phyloP scores from a whole-genome alignment of 30 jellyfish, hydroid and myxozoan genomes.

The Pelagia noctiluca region DNA sequence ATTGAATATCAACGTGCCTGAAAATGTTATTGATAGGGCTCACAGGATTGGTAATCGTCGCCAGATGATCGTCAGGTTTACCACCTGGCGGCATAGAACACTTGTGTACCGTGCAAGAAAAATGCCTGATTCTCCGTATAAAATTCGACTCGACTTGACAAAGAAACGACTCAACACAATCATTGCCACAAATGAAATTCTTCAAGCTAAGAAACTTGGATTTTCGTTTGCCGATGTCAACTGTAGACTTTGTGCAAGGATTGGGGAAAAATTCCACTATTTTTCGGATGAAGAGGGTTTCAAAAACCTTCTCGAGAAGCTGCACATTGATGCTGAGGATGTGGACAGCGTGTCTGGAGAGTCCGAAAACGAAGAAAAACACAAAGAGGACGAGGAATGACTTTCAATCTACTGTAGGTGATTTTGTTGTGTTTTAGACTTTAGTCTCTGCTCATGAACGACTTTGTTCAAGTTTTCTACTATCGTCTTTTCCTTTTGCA shows the following conservation, averaged over 20 bases:
- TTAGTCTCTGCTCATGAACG: too few relatives aligned
- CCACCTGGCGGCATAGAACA: too few relatives aligned
- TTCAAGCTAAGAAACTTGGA: constrained; percentile 3
- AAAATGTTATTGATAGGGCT: background rate
- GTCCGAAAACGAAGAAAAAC: constrained; percentile 49
- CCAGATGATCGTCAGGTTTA: too few relatives aligned
- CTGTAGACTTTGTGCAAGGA: background rate
- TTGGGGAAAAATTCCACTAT: constrained; percentile 15
- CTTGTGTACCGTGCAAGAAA: background rate
- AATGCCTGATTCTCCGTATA: background rate
- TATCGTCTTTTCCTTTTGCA: too few relatives aligned
- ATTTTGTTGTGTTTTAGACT: constrained; percentile 54
- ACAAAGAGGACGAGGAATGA: constrained; percentile 44
- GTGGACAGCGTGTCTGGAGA: constrained; percentile 60
- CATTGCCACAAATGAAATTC: constrained; percentile 3
- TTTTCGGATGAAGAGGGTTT: constrained; percentile 66
- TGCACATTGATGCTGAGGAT: constrained; percentile 41
- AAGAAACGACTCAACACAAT: background rate
- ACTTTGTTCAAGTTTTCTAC: too few relatives aligned
- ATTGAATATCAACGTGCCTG: constrained; percentile 1
- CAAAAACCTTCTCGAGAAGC: constrained; percentile 51
- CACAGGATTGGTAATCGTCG: constrained; percentile 6
- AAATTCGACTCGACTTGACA: constrained; percentile 5
- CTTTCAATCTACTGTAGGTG: constrained; percentile 2
- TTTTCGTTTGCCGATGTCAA: background rate